Evolutionary conservation across 2,113 vertebrate species (phyloP).

Genomic region (Mesoclemmys tuberculata): DNA sequence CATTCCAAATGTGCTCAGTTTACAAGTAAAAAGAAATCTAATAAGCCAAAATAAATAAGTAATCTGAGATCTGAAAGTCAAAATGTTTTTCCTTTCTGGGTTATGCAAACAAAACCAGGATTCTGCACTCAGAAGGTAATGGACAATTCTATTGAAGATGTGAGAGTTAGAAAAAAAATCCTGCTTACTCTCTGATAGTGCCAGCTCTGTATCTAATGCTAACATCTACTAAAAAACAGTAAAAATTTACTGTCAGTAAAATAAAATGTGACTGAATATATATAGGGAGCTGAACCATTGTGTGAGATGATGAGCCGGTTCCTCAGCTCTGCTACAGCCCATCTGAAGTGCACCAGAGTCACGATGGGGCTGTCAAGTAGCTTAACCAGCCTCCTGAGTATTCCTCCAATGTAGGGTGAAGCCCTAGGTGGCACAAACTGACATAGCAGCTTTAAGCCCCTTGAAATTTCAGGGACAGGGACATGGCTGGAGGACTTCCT

Average conservation of each 20-base stretch:
- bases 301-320: neutral
- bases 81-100: neutral
- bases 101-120: neutral
- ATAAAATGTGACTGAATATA: constrained; percentile 23
- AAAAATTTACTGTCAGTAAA: neutral
- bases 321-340: neutral
- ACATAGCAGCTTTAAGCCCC: neutral
- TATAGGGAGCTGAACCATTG: neutral
- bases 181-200: neutral
- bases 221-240: neutral
- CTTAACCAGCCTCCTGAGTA: constrained; percentile 8
- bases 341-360: neutral
- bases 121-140: neutral
- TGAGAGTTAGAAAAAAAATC: neutral
- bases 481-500: constrained; percentile 15
- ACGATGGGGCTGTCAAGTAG: neutral
- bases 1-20: neutral
- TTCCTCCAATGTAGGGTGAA: neutral
- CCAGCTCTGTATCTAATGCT: neutral
- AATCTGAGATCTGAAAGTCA: neutral
- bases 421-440: constrained; percentile 8
- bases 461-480: constrained; percentile 8
- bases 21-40: neutral
- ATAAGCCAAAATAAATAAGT: neutral
- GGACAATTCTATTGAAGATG: neutral